Evolutionary conservation across 2,888 invertebrate genomes (phyloP), one percentile per base, ranked within the genome.

Genomic region (Lissonota sp.): DNA sequence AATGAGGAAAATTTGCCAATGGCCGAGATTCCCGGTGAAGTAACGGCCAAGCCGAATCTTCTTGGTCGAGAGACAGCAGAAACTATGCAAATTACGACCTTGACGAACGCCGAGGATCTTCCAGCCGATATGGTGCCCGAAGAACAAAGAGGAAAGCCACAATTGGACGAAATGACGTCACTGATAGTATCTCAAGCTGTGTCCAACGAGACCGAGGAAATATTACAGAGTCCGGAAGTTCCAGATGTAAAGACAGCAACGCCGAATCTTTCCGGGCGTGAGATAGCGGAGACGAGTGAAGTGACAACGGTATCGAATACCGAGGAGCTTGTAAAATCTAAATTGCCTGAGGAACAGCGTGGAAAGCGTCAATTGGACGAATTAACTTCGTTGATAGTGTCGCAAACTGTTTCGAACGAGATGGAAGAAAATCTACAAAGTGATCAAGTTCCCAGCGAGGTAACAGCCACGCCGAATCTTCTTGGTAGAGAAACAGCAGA

Each of bases 281-380:
- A 91, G 83, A 88, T 92, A 63, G 91, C 92, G 4, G 88, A 93
- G 83, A 90, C 91, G 66, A 86, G 88, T 39, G 89, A 92, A 86
- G 85, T 92, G 0, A 79, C 85, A 12, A 75, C 82, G 55, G 62
- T 86, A 57, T 62, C 82, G 40, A 83, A 58, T 46, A 79, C 75
- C 12, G 88, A 87, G 71, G 91, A 92, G 79, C 84, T 92, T 4
- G 37, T 80, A 5, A 67, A 86, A 58, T 80, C 84, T 5, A 83
- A 87, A 53, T 79, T 83, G 39, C 84, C 85, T 6, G 76, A 79
- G 73, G 73, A 73, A 51, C 73, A 86, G 83, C 92, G 6, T 39
- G 83, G 84, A 73, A 80, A 77, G 79, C 8, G 83, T 60, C 83
- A 86, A 64, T 39, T 87, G 14, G 90, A 90, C 79, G 91, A 91